Evolutionary conservation across 2,113 vertebrate species (phyloP).

Genomic region (Dipodomys spectabilis): DNA sequence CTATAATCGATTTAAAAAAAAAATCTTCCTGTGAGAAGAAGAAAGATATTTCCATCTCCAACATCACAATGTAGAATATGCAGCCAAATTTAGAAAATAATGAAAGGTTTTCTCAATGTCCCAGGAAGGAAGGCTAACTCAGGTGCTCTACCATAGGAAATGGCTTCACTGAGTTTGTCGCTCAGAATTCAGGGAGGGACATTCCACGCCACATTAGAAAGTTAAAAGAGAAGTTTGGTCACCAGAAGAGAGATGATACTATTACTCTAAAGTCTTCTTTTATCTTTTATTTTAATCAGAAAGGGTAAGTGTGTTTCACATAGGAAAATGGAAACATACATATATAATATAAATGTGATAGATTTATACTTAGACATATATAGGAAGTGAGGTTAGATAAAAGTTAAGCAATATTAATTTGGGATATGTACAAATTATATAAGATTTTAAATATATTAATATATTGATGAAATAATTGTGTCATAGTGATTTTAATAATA

Average conservation of each 20-base stretch:
- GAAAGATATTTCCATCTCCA: no score
- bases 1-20: no score
- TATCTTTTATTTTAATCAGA: background rate
- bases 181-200: background rate
- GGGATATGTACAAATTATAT: background rate
- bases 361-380: background rate
- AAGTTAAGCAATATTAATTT: background rate
- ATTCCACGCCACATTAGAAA: background rate
- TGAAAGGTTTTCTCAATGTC: background rate
- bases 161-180: background rate
- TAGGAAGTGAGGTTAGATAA: background rate
- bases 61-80: background rate
- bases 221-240: background rate
- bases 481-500: background rate
- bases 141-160: background rate
- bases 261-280: background rate
- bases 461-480: background rate
- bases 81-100: background rate
- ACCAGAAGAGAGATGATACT: background rate
- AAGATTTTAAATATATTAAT: background rate
- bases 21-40: no score
- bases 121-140: background rate
- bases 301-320: background rate
- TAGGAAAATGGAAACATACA: background rate
- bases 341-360: no score